Evolutionary conservation across 30 jellyfish, hydroid and myxozoan species (phyloP).

Genomic region (Turritopsis rubra): DNA sequence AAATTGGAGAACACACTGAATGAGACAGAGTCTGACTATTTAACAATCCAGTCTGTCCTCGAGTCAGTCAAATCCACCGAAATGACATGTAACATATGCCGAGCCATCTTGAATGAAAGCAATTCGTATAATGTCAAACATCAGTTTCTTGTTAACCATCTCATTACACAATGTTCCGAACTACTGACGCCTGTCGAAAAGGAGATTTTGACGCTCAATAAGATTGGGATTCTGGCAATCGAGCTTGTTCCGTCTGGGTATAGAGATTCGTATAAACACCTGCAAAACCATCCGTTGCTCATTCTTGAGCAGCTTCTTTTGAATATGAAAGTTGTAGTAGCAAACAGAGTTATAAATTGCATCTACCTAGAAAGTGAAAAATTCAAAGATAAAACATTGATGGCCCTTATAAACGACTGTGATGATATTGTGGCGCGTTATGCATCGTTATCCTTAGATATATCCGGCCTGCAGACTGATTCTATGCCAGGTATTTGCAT

Average conservation of each 20-base stretch:
- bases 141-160: slow-evolving; percentile 5
- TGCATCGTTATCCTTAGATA: slow-evolving; percentile 63
- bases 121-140: slow-evolving; percentile 13
- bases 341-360: slow-evolving; percentile 38
- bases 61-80: slow-evolving; percentile 31
- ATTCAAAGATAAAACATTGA: slow-evolving; percentile 22
- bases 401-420: slow-evolving; percentile 24
- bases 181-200: slow-evolving; percentile 25
- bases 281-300: slow-evolving; percentile 48
- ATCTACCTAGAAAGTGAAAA: slow-evolving; percentile 5
- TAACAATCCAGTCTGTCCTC: slow-evolving; percentile 31
- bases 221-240: slow-evolving; percentile 47
- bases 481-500: slow-evolving; percentile 23
- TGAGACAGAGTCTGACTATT: slow-evolving; percentile 28
- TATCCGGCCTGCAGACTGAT: slow-evolving; percentile 24
- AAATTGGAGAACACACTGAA: slow-evolving; percentile 45
- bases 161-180: slow-evolving; percentile 39
- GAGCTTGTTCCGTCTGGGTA: slow-evolving; percentile 42
- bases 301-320: slow-evolving; percentile 75
- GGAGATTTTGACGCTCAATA: slow-evolving; percentile 2
- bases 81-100: slow-evolving; percentile 48
- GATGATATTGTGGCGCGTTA: slow-evolving; percentile 58
- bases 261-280: slow-evolving; percentile 37
- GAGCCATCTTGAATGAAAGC: slow-evolving; percentile 34
- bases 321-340: slow-evolving; percentile 76